phyloP scores from a whole-genome alignment of 1,140 invertebrate genomes.

The Agrypnia vestita region DNA sequence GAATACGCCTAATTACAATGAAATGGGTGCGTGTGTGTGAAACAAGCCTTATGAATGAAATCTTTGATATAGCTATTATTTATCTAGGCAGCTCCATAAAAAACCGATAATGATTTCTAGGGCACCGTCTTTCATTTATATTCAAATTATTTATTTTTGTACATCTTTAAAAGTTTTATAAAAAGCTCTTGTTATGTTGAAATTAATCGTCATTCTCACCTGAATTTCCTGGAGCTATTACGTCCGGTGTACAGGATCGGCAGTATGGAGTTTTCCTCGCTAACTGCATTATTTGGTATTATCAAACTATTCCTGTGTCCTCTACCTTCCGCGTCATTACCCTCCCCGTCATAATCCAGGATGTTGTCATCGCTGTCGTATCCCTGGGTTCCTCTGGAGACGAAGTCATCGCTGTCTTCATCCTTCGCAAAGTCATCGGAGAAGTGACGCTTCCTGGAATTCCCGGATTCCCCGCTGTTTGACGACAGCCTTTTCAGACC shows the following conservation, averaged over 20 bases:
- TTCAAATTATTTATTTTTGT: no score
- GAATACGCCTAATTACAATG: no score
- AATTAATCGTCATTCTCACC: conserved; percentile 14
- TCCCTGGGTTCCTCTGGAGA: conserved; percentile 20
- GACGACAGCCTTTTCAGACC: not conserved
- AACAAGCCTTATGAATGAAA: no score
- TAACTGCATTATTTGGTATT: conserved; percentile 41
- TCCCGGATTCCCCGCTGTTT: not conserved
- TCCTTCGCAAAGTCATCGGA: not conserved
- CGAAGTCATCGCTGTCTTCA: conserved; percentile 17
- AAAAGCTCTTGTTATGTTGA: no score
- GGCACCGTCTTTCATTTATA: no score
- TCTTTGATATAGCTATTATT: no score
- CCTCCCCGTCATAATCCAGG: conserved; percentile 16
- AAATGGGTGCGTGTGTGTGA: no score
- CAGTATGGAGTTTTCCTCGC: conserved; percentile 25
- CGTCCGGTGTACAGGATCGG: conserved; percentile 51
- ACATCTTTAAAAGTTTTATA: no score
- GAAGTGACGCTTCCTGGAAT: not conserved
- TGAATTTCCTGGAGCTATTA: conserved; percentile 49
- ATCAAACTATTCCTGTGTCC: conserved; percentile 13
- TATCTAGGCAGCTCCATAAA: no score
- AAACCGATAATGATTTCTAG: no score
- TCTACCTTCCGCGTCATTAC: not conserved
- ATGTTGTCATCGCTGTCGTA: conserved; percentile 49